Base-by-base conservation (phyloP, 2,888 invertebrate species). In the Noctua fimbriata region DNA sequence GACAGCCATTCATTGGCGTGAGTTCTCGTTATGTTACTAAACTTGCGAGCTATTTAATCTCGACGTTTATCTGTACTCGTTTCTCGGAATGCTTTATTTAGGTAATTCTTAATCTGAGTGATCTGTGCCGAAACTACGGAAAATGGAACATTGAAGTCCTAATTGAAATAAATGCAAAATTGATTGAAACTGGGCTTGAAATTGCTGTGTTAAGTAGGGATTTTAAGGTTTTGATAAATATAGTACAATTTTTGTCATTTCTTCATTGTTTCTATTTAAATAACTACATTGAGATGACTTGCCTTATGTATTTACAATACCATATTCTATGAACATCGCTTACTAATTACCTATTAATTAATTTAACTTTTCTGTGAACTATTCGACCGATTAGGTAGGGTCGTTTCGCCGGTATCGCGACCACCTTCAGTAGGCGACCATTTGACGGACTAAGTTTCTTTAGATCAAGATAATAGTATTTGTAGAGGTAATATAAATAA, bases 41-140 rank as follows among this genome's bases (percentile, higher is more conserved):
- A 87, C 86, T 89, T 87, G 84, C 71, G 85, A 83, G 87, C 86
- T 84, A 90, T 91, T 89, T 91, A 87, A 91, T 90, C 89, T 87
- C 75, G 78, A 82, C 77, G 77, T 83, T 79, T 88, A 90, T 90
- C 87, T 91, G 80, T 71, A 79, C 78, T 81, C 73, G 69, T 75
- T 89, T 89, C 89, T 88, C 60, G 82, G 89, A 90, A 91, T 85
- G 36, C 65, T 79, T 85, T 70, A 78, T 81, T 82, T 84, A 76
- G 73, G 69, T 85, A 73, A 76, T 78, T 81, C 78, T 84, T 78
- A 72, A 78, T 70, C 69, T 73, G 28, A 67, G 49, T 65, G 72
- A 75, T 83, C 78, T 55, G 28, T 44, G 63, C 66, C 76, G 66
- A 71, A 73, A 47, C 65, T 41, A 72, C 2, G 28, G 55, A 71